Evolutionary conservation across 2,113 vertebrate genomes (phyloP), one percentile per base, ranked within the genome.

Genomic region (Peromyscus polionotus): DNA sequence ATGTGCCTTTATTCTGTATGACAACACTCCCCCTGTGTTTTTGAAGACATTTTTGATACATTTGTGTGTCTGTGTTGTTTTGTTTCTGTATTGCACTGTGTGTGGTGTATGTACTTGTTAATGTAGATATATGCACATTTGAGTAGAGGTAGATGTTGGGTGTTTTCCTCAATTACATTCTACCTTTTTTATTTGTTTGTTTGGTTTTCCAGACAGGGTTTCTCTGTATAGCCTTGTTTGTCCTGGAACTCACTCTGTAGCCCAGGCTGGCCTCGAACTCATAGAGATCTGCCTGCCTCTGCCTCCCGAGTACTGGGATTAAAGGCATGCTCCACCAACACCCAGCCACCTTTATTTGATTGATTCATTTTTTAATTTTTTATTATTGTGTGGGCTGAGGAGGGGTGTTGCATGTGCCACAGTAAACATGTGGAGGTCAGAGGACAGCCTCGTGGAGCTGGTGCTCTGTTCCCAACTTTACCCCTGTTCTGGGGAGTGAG

Each of bases 21-120:
- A 0, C 4, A 51, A 59, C 10, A 11, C 28, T 45, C 86, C 51
- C 59, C 33, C 39, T 85, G 57, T n/a, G n/a, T 90, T 80, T 22
- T 86, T 81, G 42, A 45, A 59, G 93, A 16, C 51, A 36, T 92
- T 95, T 95, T 85, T 76, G 76, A 31, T 93, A 26, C 59, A 4
- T 72, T 67, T 36, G 13, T 94, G 16, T 91, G 33, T 92, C 36
- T 72, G 12, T 88, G 72, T 83, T n/a, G 79, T 36, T 20, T 48
- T 57, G 79, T 81, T 10, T 92, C 36, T 72, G 12, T 88, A 77
- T 83, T 26, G 81, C 39, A 63, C 17, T 83, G 20, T 63, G 59
- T 84, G 12, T 65, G 80, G 33, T 63, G 22, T 65, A 42, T 85
- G 4, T 16, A 61, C 59, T 28, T 45, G 24, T 85, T 16, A 28